Base-by-base conservation (phyloP, 2,113 vertebrate genomes). In the Lanius collurio region DNA sequence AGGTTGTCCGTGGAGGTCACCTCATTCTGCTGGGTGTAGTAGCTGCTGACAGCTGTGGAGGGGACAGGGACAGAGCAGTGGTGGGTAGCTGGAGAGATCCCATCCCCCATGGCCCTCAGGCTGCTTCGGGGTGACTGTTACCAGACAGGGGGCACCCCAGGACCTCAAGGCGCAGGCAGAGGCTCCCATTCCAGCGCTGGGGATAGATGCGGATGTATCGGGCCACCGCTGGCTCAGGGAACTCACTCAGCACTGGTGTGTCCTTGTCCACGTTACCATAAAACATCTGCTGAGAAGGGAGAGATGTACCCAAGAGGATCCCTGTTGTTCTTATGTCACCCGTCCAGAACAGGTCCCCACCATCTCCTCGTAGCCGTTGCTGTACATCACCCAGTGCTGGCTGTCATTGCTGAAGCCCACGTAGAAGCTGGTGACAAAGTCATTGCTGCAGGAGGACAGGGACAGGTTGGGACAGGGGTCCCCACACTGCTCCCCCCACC, bases 401-500 rank as follows among this genome's bases (percentile, higher is more conserved):
- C 98, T 99, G 98, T 99, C 99, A 0, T 99, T 99, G 98, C 99
- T 99, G 98, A 99, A 99, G 88, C 99, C 99, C 96, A 99, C 98
- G 7, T 98, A 99, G 98, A 99, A 99, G 24, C 98, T 98, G n/a
- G 97, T 98, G 96, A 99, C 99, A 31, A 98, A 99, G 96, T 99
- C 99, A 9, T 98, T 98, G 15, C 99, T 99, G 96, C 3, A 53
- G 87, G 84, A 57, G 44, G 15, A 92, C 88, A 59, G 28, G 24
- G 52, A 44, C 27, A 80, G 27, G 33, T 27, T 53, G 44, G 9
- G 44, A 31, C 23, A 9, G 23, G 13, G 69, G 6, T 24, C 18
- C 68, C 28, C 10, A 3, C 2, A 3, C 20, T 1, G 2, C 15
- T 20, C 3, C 35, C 42, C 15, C 33, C 18, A 1, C 10, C 56